A percentile compares a stretch with the other conserved stretches of the same genome.
phyloP scores from a whole-genome alignment of 2,888 invertebrate genomes.

The Argyresthia albistria region DNA sequence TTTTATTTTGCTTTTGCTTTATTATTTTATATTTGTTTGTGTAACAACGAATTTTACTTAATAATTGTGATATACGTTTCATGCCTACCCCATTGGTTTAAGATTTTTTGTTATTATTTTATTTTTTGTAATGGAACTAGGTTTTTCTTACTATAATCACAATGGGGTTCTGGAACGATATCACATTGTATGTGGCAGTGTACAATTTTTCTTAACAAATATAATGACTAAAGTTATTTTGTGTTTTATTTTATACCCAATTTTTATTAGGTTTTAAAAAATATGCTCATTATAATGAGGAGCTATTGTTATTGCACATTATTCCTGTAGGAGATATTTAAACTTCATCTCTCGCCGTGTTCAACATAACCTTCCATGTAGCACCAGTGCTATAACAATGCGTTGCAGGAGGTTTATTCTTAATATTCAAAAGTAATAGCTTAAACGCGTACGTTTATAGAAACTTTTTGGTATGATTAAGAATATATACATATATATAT shows the following conservation, averaged over 20 bases:
- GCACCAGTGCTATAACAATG: no score
- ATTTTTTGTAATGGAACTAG: slow-evolving; percentile 25
- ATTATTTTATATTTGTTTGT: slow-evolving; percentile 14
- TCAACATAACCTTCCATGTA: no score
- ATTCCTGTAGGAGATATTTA: no score
- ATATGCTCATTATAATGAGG: no score
- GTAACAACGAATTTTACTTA: slow-evolving; percentile 44
- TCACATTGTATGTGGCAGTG: slow-evolving; percentile 34
- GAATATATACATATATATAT: no score
- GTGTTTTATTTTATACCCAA: slow-evolving; percentile 26
- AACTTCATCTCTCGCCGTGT: no score
- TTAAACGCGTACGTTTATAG: no score
- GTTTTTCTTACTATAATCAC: slow-evolving; percentile 30
- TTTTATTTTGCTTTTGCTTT: slow-evolving; percentile 6
- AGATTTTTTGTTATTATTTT: slow-evolving; percentile 24
- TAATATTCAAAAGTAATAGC: no score
- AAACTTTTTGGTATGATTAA: no score
- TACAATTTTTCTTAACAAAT: slow-evolving; percentile 64
- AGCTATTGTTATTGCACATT: no score
- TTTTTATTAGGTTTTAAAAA: no score
- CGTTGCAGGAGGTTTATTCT: no score
- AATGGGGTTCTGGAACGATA: slow-evolving; percentile 71
- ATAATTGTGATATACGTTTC: slow-evolving; percentile 51
- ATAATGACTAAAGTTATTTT: slow-evolving; percentile 50
- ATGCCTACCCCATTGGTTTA: slow-evolving; percentile 61